Base-by-base conservation (phyloP, 1,140 invertebrate genomes). In the Drosophila kohkoa region DNA sequence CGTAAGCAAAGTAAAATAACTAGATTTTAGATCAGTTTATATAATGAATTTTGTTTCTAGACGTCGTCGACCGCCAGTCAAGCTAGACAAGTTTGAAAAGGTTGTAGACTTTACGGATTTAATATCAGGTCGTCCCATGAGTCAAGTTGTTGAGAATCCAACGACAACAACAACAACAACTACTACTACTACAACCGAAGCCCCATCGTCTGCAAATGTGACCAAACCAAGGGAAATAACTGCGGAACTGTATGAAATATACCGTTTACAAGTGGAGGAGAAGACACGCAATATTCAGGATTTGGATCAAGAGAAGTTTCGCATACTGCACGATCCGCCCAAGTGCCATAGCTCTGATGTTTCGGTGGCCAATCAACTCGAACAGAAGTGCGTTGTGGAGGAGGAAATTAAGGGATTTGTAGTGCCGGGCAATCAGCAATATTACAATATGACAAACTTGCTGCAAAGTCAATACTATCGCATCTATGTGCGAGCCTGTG, bases 401-500 rank as follows among this genome's bases (percentile, higher is more conserved):
- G 78, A 92, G 48, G 25, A 59, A 10, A 15, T 57, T 1, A 65
- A 13, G 3, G 88, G 82, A 11, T 49, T 76, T 13, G 41, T 13
- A 11, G 5, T 90, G 6, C 41, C 73, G 1, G 82, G 85, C 1
- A 55, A 38, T 5, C 60, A 73, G 32, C 85, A 92, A 11, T 82
- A 41, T 16, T 82, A 75, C 20, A 76, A 65, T 3, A 16, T 77
- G 2, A 48, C 68, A 0, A 35, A 72, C 2, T 38, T 92, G 15
- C 6, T 74, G n/a, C 62, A 73, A 15, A 20, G 77, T 10, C 54
- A 63, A 45, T 68, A 35, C 6, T 92, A 92, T 73, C 78, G 75
- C 3, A 69, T 92, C 1, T 68, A 73, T 13, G 62, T 92, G 0
- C 65, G 80, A 0, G 91, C 91, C 2, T 92, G 91, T 67, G 87